These are phyloP conservation scores for Allygus modestus DNA, from an alignment of 2,888 invertebrate species.

Conservation along the genomic window DNA sequence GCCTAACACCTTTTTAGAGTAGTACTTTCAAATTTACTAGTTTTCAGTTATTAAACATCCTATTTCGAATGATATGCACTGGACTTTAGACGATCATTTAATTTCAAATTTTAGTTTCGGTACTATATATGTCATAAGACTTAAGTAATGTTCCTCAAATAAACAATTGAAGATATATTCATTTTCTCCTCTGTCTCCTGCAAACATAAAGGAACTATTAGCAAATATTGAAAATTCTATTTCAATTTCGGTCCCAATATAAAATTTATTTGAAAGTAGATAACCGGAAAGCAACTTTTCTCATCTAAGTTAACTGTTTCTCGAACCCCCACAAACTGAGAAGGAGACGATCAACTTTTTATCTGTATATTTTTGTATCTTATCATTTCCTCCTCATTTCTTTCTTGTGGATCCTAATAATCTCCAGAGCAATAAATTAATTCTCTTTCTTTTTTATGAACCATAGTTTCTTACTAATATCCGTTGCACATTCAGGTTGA, in stretches of 20 bases:
- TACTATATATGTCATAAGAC: no score
- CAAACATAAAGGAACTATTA: not conserved
- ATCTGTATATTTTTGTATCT: slow-evolving; percentile 46
- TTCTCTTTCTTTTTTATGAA: no score
- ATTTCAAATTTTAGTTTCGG: no score
- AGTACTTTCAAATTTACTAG: no score
- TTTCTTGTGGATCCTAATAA: not conserved
- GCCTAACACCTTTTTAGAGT: no score
- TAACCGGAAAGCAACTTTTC: slow-evolving; percentile 72
- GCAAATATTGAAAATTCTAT: slow-evolving; percentile 26
- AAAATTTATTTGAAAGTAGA: slow-evolving; percentile 61
- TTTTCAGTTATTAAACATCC: no score
- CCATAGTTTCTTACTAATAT: no score
- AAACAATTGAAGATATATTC: not conserved
- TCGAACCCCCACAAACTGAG: slow-evolving; percentile 47
- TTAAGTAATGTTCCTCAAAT: no score
- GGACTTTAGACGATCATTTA: no score
- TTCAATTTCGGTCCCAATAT: slow-evolving; percentile 47
- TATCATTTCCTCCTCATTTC: slow-evolving; percentile 43
- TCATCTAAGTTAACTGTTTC: slow-evolving; percentile 72
- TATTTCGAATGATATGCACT: no score
- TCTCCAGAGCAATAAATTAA: not conserved
- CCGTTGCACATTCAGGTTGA: no score
- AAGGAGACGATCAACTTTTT: slow-evolving; percentile 47
- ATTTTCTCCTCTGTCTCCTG: not conserved